phyloP scores from a whole-genome alignment of 2,113 vertebrate genomes.

The Amazona guildingii region DNA sequence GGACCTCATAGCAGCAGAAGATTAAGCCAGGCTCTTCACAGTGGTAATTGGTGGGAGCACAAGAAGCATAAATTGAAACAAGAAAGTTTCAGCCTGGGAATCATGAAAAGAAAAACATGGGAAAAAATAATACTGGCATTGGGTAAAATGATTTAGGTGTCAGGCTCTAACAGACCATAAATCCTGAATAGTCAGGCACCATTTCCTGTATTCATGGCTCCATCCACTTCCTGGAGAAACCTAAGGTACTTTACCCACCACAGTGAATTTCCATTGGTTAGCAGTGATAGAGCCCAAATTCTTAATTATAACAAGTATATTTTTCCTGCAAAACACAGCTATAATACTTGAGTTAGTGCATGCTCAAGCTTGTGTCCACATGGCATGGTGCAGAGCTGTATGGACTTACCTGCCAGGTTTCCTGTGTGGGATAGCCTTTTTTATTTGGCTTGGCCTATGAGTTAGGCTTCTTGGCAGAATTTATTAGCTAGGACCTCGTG shows the following conservation, averaged over 20 bases:
- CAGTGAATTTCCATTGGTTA: constrained; percentile 24
- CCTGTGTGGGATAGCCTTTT: not conserved
- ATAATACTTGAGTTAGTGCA: not conserved
- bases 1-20: not conserved
- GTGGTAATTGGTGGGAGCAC: not conserved
- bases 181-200: not conserved
- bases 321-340: not conserved
- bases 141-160: not conserved
- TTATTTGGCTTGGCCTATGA: not conserved
- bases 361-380: not conserved
- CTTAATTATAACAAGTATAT: not conserved
- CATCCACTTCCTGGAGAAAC: not conserved
- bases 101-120: not conserved
- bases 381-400: not conserved
- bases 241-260: not conserved
- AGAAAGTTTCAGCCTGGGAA: not conserved
- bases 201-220: constrained; percentile 17
- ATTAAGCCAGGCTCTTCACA: not conserved
- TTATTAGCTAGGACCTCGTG: not conserved
- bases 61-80: not conserved
- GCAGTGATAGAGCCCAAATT: not conserved
- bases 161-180: not conserved
- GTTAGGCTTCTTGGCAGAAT: not conserved
- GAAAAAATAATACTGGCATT: not conserved
- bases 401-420: not conserved